Conservation (phyloP, 2,888 invertebrate genomes). For the Achlya flavicornis region DNA sequence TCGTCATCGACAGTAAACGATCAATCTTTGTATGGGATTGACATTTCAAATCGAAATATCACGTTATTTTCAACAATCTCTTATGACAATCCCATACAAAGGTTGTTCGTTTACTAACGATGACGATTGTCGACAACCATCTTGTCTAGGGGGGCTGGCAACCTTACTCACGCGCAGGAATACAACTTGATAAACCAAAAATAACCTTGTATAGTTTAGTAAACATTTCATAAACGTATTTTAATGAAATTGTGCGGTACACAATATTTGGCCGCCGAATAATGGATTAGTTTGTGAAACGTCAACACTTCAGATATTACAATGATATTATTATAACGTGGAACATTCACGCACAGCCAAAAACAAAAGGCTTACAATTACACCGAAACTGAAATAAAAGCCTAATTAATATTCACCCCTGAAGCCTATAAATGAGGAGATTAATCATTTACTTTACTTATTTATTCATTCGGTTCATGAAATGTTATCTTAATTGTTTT, state of each 20-base stretch:
- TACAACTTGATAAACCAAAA: no score
- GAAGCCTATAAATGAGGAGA: slow-evolving; percentile 20
- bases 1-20: no score
- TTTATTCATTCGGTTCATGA: slow-evolving; percentile 11
- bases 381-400: slow-evolving; percentile 16
- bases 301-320: slow-evolving; percentile 53
- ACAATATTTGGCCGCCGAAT: not conserved
- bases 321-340: slow-evolving; percentile 28
- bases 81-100: no score
- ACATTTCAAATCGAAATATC: no score
- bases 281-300: slow-evolving; percentile 48
- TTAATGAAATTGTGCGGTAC: not conserved
- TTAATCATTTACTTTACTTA: slow-evolving; percentile 35
- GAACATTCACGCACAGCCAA: slow-evolving; percentile 46
- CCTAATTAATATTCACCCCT: slow-evolving; percentile 1
- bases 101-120: no score
- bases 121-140: no score
- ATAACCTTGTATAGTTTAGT: no score
- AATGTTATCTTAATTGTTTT: not conserved
- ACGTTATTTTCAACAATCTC: no score
- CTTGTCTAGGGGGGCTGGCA: no score
- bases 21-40: no score
- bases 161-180: no score
- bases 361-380: slow-evolving; percentile 18
- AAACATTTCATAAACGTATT: not conserved